Conservation (phyloP, 2,888 invertebrate species). For the Ariolimax columbianus region DNA sequence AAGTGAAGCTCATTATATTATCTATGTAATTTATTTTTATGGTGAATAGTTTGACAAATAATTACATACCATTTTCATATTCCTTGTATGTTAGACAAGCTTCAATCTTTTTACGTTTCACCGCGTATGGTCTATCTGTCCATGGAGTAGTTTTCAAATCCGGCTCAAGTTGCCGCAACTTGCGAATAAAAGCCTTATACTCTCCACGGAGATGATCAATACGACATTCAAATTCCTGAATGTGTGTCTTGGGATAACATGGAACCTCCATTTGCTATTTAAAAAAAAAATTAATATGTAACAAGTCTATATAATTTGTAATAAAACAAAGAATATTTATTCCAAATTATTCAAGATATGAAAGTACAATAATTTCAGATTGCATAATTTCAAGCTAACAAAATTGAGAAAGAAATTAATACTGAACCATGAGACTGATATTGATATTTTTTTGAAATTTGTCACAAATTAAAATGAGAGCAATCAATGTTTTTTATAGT, state of each 20-base stretch:
- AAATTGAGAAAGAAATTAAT: no score
- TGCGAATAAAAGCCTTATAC: slow-evolving; percentile 74
- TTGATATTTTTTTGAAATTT: no score
- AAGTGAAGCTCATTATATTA: no score
- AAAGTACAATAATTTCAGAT: no score
- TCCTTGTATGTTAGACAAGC: neutral
- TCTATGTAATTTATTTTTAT: no score
- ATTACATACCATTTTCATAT: neutral
- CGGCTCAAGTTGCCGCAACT: slow-evolving; percentile 69
- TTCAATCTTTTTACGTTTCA: slow-evolving; percentile 12
- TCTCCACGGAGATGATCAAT: slow-evolving; percentile 69
- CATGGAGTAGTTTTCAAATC: slow-evolving; percentile 66
- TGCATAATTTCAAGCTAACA: no score
- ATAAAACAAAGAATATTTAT: no score
- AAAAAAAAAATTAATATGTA: neutral
- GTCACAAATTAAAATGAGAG: no score
- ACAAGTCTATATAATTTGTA: neutral
- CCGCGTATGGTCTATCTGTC: slow-evolving; percentile 70
- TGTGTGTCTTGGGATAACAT: slow-evolving; percentile 74
- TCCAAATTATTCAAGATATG: no score
- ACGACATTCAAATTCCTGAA: slow-evolving; percentile 67
- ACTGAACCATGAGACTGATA: no score
- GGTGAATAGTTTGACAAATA: neutral
- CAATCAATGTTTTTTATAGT: no score
- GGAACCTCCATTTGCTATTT: slow-evolving; percentile 74